Percentiles rank a stretch among this genome's conserved stretches.
These are phyloP conservation scores for Rallus crepitans DNA, from an alignment of 2,797 vertebrate species.

Conservation along the genomic window DNA sequence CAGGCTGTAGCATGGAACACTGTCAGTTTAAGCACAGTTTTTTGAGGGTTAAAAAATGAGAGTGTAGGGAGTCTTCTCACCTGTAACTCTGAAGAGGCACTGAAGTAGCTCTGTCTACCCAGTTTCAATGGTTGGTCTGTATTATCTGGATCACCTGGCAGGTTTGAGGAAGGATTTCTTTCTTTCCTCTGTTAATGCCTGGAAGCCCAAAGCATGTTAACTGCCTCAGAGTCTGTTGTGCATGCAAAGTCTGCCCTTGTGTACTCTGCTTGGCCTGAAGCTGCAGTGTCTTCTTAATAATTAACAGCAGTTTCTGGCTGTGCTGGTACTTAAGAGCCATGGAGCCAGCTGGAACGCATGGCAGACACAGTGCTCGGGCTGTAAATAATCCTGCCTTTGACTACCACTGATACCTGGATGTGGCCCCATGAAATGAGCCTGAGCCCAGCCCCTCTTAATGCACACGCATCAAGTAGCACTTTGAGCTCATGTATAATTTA, in stretches of 20 bases:
- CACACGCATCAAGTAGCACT: fast-evolving
- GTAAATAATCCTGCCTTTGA: background rate
- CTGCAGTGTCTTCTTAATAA: background rate
- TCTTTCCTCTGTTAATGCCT: background rate
- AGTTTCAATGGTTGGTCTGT: background rate
- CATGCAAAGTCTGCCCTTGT: background rate
- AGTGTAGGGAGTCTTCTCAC: background rate
- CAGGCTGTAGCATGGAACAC: too few species aligned
- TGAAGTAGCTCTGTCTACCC: background rate
- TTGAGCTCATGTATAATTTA: background rate
- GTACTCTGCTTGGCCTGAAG: background rate
- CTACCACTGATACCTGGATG: background rate
- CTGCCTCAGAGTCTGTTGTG: background rate
- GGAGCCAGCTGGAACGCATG: background rate
- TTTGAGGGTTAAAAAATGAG: background rate
- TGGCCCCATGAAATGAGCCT: background rate
- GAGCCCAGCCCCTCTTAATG: background rate
- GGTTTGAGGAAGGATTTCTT: background rate
- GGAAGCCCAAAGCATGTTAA: background rate
- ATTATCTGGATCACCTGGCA: background rate
- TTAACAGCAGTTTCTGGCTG: background rate
- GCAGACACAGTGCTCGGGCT: background rate
- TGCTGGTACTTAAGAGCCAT: background rate
- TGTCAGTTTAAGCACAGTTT: background rate
- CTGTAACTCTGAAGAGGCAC: background rate